These are phyloP conservation scores for Pavo muticus DNA, from an alignment of 2,113 vertebrate genomes.

Conservation along the genomic window DNA sequence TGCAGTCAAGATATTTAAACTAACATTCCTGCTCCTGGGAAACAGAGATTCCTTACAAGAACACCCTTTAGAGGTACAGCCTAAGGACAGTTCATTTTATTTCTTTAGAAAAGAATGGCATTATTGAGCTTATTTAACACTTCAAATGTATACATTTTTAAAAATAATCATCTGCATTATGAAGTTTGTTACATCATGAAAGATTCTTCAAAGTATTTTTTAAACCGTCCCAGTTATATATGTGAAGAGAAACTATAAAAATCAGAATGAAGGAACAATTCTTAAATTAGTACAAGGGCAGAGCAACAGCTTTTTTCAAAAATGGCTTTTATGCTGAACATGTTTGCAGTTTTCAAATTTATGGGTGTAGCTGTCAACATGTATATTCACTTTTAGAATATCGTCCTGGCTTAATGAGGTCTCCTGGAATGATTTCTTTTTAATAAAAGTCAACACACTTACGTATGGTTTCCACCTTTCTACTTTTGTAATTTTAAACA, in stretches of 20 bases:
- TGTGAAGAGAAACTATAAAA: constrained; percentile 65
- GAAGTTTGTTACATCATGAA: constrained; percentile 29
- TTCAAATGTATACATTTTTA: not conserved
- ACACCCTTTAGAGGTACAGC: not conserved
- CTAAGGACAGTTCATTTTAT: not conserved
- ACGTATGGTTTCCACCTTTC: constrained; percentile 63
- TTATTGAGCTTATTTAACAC: not conserved
- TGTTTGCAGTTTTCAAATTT: constrained; percentile 75
- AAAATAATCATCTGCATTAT: constrained; percentile 28
- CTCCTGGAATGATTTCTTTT: constrained; percentile 78
- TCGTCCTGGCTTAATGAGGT: constrained; percentile 72
- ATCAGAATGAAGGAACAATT: constrained; percentile 68
- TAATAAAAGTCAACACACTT: constrained; percentile 73
- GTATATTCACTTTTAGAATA: constrained; percentile 77
- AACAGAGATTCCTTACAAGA: not conserved
- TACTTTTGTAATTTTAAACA: not conserved
- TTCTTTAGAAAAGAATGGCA: not conserved
- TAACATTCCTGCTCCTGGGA: not conserved
- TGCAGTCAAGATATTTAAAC: not conserved
- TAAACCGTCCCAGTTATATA: constrained; percentile 58
- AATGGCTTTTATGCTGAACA: constrained; percentile 71
- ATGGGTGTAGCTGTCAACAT: constrained; percentile 77
- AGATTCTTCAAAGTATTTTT: constrained; percentile 4
- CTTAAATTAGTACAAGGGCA: constrained; percentile 70
- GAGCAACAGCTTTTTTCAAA: constrained; percentile 65